Evolutionary conservation across 2,113 vertebrate genomes (phyloP), one percentile per base, ranked within the genome.

Genomic region (Corapipo altera): DNA sequence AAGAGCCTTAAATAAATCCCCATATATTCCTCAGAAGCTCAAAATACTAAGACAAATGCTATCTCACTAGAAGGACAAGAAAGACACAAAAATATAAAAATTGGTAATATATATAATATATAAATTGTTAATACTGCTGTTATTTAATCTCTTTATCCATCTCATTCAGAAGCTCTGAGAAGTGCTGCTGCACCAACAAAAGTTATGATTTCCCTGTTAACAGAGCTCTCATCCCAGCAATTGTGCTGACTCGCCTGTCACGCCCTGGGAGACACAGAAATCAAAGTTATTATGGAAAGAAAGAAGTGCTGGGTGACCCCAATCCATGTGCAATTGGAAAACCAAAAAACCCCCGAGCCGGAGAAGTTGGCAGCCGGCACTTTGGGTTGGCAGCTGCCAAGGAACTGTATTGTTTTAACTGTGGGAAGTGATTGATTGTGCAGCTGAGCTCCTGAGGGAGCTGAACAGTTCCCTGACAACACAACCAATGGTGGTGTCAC

Each of bases 401-500:
- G 11, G 9, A 80, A 67, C 54, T 5, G 37, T 37, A 74, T 79
- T 85, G 93, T 89, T 62, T 80, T 85, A 80, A 80, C 89, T 87
- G 85, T 81, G 73, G 67, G 79, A 67, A 86, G 65, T 92, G 91
- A 77, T 14, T 82, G 88, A 85, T 93, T 73, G 54, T 81, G 81
- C 93, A 92, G 91, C 92, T 84, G 86, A 95, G 95, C 72, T 57
- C 26, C 80, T 8, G 91, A 89, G 80, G 93, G 89, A 86, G 54
- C 27, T 33, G 93, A 80, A 58, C 85, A 76, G 41, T 69, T 67
- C 67, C 48, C 43, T 5, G 12, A 70, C 87, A 91, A 27, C 76
- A 86, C 91, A 91, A 83, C 91, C 81, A 91, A 67, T 69, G 78
- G 73, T 17, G 6, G 39, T 72, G 88, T 41, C 85, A 59, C 62